A percentile compares a stretch with the other conserved stretches of the same genome.
Evolutionary conservation across 1,140 invertebrate species (phyloP).

Genomic region (Pentalonia nigronervosa): DNA sequence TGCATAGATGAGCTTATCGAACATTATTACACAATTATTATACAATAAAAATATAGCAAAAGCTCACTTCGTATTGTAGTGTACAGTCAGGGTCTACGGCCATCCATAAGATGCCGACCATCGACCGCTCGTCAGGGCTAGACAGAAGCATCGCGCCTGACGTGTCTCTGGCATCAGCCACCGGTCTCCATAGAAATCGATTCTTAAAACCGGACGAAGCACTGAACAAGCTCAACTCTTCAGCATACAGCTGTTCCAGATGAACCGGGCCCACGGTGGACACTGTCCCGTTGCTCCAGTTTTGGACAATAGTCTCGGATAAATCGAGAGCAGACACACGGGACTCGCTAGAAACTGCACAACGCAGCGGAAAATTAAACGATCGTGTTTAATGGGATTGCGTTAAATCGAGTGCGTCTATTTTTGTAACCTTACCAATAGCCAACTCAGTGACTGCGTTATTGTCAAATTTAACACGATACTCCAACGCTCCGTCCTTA

Average conservation of each 20-base stretch:
- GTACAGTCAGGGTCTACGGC: constrained; percentile 82
- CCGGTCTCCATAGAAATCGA: constrained; percentile 71
- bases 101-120: constrained; percentile 81
- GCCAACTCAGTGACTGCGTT: constrained; percentile 62
- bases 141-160: constrained; percentile 73
- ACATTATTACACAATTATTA: not conserved
- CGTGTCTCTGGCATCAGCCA: constrained; percentile 78
- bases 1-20: not conserved
- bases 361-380: not conserved
- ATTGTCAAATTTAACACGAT: constrained; percentile 73
- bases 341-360: constrained; percentile 30
- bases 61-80: constrained; percentile 79
- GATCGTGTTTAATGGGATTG: constrained; percentile 28
- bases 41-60: constrained; percentile 59
- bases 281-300: constrained; percentile 74
- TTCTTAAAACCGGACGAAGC: constrained; percentile 70
- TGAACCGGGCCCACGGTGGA: constrained; percentile 73
- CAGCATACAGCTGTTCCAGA: constrained; percentile 80
- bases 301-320: constrained; percentile 58
- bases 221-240: constrained; percentile 78
- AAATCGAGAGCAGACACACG: constrained; percentile 42
- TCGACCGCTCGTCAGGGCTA: constrained; percentile 63
- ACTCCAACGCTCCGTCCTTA: constrained; percentile 75
- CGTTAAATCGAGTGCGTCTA: constrained; percentile 47
- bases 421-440: constrained; percentile 47